A percentile compares a stretch with the other conserved stretches of the same genome.
Conservation (phyloP, 2,113 vertebrate species). For the Bagarius yarrelli region DNA sequence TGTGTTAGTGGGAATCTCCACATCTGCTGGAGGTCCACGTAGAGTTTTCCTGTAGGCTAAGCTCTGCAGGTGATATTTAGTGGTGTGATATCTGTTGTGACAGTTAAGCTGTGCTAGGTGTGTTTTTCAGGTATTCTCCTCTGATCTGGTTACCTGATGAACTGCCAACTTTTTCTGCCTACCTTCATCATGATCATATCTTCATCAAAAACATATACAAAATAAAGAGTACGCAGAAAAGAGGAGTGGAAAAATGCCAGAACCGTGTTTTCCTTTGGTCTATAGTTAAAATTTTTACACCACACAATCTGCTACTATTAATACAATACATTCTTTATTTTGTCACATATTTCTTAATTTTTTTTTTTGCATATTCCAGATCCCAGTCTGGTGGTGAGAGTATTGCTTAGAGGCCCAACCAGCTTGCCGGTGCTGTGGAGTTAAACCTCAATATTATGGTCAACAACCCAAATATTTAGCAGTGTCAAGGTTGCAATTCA, state of each 20-base stretch:
- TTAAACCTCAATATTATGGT: no score
- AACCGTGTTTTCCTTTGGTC: background rate
- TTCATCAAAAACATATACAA: background rate
- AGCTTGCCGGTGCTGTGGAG: no score
- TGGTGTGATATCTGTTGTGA: background rate
- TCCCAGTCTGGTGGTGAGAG: no score
- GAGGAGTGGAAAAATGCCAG: background rate
- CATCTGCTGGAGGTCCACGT: slow-evolving; percentile 27
- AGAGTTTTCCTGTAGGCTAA: background rate
- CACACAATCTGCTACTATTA: no score
- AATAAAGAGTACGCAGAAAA: background rate
- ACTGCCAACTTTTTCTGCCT: background rate
- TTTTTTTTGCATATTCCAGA: no score
- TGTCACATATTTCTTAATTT: no score
- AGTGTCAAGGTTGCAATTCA: background rate
- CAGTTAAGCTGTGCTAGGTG: slow-evolving; percentile 20
- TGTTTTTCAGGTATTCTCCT: slow-evolving; percentile 16
- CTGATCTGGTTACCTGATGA: background rate
- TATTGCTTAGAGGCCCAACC: no score
- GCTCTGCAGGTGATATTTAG: background rate
- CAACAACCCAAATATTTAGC: no score
- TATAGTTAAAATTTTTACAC: background rate
- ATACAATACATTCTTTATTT: no score
- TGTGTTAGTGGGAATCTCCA: background rate
- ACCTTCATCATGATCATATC: background rate